A percentile compares a stretch with the other conserved stretches of the same genome.
phyloP scores from a whole-genome alignment of 2,888 invertebrate species.

The Scaptomyza parva region DNA sequence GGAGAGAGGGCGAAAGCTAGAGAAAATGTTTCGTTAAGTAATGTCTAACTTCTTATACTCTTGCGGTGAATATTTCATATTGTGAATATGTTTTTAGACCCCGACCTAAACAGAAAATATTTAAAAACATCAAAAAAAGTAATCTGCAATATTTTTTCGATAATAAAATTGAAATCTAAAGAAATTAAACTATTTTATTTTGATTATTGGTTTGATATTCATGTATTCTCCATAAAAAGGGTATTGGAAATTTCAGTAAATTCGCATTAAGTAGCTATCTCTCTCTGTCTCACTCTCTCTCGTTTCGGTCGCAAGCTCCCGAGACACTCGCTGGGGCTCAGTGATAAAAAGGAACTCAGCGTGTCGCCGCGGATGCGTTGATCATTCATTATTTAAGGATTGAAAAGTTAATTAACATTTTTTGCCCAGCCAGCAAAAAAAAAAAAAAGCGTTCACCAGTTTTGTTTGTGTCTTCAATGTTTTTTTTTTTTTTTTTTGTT shows the following conservation, averaged over 20 bases:
- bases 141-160: too few species aligned
- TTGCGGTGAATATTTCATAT: background rate
- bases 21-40: background rate
- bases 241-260: background rate
- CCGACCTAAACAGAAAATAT: too few species aligned
- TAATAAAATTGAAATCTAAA: too few species aligned
- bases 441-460: constrained; percentile 41
- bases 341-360: constrained; percentile 84
- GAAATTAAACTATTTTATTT: too few species aligned
- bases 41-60: background rate
- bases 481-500: constrained; percentile 20
- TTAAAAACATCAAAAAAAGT: too few species aligned
- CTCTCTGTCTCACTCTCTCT: background rate
- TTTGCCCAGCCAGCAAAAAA: constrained; percentile 70
- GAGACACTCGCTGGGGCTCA: constrained; percentile 51
- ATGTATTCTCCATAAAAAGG: background rate
- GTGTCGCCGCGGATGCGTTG: constrained; percentile 84
- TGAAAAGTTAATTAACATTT: constrained; percentile 85
- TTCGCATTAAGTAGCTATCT: too few species aligned
- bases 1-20: background rate
- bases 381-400: constrained; percentile 85
- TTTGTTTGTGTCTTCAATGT: constrained; percentile 28
- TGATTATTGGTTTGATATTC: too few species aligned
- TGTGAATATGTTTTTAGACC: too few species aligned
- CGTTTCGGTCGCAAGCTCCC: background rate